A percentile compares a stretch with the other conserved stretches of the same genome.
phyloP scores from a whole-genome alignment of 2,888 invertebrate genomes.

The Agonum fuliginosum region DNA sequence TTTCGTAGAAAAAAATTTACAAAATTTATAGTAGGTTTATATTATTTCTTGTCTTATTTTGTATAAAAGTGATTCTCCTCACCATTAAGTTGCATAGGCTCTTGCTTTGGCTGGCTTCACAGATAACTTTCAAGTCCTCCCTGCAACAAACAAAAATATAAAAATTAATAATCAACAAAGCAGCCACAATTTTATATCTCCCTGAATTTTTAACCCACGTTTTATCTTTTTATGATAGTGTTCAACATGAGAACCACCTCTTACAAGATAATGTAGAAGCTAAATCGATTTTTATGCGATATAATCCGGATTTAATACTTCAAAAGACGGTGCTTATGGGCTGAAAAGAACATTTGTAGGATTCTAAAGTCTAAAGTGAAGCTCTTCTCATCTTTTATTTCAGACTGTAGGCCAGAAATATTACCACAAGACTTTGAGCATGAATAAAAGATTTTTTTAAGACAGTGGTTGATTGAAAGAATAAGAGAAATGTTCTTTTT shows the following conservation, averaged over 20 bases:
- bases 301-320: conserved; percentile 31
- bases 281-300: conserved; percentile 37
- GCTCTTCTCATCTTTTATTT: conserved; percentile 20
- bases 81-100: conserved; percentile 75
- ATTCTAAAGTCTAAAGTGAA: conserved; percentile 6
- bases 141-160: conserved; percentile 70
- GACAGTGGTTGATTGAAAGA: conserved; percentile 27
- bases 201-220: neutral
- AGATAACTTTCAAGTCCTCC: conserved; percentile 72
- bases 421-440: neutral
- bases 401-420: conserved; percentile 6
- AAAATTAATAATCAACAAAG: conserved; percentile 9
- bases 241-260: conserved; percentile 1
- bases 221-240: conserved; percentile 17
- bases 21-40: too few relatives aligned
- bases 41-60: too few relatives aligned
- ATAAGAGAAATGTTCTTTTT: neutral
- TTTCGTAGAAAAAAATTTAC: too few relatives aligned
- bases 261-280: conserved; percentile 15
- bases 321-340: neutral
- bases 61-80: too few relatives aligned
- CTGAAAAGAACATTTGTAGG: conserved; percentile 23
- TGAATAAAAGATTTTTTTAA: conserved; percentile 17
- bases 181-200: conserved; percentile 3
- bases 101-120: conserved; percentile 74